Evolutionary conservation across 2,888 invertebrate genomes (phyloP).

Genomic region (Copidosoma aretas): DNA sequence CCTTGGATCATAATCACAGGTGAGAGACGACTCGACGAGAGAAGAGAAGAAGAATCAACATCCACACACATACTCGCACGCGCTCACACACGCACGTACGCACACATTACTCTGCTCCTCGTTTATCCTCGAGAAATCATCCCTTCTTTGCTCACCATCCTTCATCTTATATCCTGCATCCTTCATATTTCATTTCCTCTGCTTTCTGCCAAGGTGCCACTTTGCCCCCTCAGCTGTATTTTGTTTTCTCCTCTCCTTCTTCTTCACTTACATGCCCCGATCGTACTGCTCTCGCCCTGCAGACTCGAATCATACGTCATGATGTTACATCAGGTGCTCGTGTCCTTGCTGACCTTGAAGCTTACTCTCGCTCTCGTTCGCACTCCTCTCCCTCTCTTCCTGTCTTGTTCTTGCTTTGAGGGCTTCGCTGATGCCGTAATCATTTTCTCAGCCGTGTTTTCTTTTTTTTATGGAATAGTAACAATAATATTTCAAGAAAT

Average conservation of each 20-base stretch:
- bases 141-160: slow-evolving; percentile 37
- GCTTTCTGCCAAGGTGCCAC: not conserved
- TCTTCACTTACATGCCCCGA: not conserved
- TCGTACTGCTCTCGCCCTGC: not conserved
- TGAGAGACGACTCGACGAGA: slow-evolving; percentile 58
- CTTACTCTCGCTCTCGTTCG: not conserved
- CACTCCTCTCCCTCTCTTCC: not conserved
- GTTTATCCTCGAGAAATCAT: slow-evolving; percentile 3
- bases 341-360: not conserved
- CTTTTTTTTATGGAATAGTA: no score
- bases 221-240: not conserved
- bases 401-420: no score
- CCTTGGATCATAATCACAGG: slow-evolving; percentile 75
- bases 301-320: not conserved
- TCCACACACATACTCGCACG: not conserved
- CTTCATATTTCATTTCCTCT: not conserved
- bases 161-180: slow-evolving; percentile 1
- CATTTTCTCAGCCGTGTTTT: not conserved
- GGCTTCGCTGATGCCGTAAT: not conserved
- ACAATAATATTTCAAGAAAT: no score
- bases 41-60: not conserved
- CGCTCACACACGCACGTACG: not conserved
- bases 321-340: not conserved
- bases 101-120: not conserved
- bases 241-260: not conserved